Conservation (phyloP, 2,797 vertebrate species). For the Crypturellus tataupa region DNA sequence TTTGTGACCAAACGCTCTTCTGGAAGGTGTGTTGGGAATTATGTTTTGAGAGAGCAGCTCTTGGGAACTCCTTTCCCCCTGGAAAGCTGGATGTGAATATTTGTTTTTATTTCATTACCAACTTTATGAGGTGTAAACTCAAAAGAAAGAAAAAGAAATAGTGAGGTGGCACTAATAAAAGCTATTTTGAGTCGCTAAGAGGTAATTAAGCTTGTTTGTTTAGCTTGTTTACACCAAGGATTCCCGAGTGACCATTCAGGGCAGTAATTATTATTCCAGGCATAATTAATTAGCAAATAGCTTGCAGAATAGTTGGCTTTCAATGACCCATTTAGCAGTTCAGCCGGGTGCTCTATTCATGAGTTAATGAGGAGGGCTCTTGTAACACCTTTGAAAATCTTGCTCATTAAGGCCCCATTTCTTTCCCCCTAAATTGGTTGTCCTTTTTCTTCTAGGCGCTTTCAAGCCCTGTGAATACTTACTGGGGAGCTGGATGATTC, state of each 20-base stretch:
- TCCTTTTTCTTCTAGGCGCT: conserved; percentile 85
- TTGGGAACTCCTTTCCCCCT: not conserved
- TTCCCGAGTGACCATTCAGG: conserved; percentile 44
- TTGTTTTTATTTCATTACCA: not conserved
- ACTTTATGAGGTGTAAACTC: not conserved
- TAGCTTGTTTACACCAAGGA: conserved; percentile 7
- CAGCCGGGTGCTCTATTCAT: conserved; percentile 22
- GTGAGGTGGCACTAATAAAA: conserved; percentile 9
- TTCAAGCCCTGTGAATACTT: conserved; percentile 98
- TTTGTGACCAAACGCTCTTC: not conserved
- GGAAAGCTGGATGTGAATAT: not conserved
- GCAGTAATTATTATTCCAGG: conserved; percentile 45
- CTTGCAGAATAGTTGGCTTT: conserved; percentile 48
- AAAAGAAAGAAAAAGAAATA: not conserved
- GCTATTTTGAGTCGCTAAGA: conserved; percentile 17
- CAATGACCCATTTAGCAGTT: conserved; percentile 37
- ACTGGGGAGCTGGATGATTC: conserved; percentile 99
- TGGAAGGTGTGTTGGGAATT: not conserved
- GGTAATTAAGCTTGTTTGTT: conserved; percentile 41
- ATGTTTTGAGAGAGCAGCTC: not conserved
- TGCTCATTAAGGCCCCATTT: not conserved
- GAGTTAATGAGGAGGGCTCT: conserved; percentile 11
- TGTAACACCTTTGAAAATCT: conserved; percentile 33
- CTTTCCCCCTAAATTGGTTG: conserved; percentile 31
- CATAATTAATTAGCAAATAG: conserved; percentile 63